phyloP scores from a whole-genome alignment of 1,140 invertebrate species.

The Homarus americanus region DNA sequence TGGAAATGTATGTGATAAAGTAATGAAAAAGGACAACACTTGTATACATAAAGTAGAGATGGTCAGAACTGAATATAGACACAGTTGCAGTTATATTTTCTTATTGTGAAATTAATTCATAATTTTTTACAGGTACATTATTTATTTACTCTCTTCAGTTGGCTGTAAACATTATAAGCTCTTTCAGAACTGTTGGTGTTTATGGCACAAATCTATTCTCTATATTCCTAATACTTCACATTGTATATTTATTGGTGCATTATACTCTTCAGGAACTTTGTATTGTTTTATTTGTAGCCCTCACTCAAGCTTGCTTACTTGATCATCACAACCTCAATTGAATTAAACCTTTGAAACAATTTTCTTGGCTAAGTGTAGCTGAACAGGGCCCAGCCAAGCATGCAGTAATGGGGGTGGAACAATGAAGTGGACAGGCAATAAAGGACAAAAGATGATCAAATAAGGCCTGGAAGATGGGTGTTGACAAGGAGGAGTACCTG shows the following conservation, averaged over 20 bases:
- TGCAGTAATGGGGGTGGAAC: no score
- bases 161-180: constrained; percentile 2
- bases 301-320: no score
- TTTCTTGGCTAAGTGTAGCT: no score
- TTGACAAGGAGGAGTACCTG: no score
- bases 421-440: no score
- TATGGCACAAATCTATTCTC: neutral
- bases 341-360: no score
- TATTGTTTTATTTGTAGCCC: neutral
- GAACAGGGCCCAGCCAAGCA: no score
- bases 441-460: no score
- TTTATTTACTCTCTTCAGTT: constrained; percentile 16
- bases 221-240: constrained; percentile 18
- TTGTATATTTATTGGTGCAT: constrained; percentile 43
- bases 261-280: constrained; percentile 37
- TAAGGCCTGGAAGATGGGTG: no score
- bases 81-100: neutral
- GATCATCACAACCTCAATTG: no score
- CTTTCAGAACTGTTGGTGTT: neutral
- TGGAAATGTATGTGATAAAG: neutral
- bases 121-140: neutral
- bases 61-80: neutral
- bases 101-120: neutral
- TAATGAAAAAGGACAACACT: neutral
- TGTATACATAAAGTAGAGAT: neutral